Percentiles rank a stretch among this genome's conserved stretches.
These are phyloP conservation scores for Halichoeres trimaculatus DNA, from an alignment of 2,113 vertebrate species.

Conservation along the genomic window DNA sequence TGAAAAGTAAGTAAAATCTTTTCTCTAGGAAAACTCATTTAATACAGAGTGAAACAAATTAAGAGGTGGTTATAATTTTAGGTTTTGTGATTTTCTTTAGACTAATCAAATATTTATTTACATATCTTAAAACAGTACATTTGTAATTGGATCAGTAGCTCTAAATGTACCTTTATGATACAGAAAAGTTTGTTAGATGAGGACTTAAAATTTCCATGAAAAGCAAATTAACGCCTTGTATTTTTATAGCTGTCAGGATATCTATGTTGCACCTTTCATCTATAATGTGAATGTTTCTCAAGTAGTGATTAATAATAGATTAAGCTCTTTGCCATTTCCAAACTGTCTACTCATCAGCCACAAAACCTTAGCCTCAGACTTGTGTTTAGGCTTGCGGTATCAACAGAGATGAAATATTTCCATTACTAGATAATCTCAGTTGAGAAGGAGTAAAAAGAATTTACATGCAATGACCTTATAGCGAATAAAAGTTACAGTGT, in stretches of 20 bases:
- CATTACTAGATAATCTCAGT: not conserved
- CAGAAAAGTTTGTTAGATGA: conserved; percentile 13
- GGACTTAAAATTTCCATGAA: conserved; percentile 46
- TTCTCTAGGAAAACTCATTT: not conserved
- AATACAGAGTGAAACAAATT: not conserved
- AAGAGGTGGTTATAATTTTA: not conserved
- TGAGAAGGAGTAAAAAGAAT: not conserved
- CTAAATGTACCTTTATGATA: not conserved
- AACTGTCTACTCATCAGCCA: conserved; percentile 62
- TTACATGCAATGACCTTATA: not conserved
- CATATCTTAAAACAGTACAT: not conserved
- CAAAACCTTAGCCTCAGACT: conserved; percentile 35
- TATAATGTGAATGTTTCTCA: conserved; percentile 56
- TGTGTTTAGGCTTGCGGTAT: conserved; percentile 3
- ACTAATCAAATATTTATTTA: not conserved
- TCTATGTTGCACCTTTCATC: conserved; percentile 36
- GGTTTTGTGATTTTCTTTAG: not conserved
- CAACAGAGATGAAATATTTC: not conserved
- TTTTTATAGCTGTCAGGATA: conserved; percentile 48
- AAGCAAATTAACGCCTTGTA: conserved; percentile 26
- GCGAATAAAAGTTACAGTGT: too few species aligned
- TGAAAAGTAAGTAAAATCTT: conserved; percentile 55
- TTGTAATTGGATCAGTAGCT: not conserved
- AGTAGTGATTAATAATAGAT: conserved; percentile 82
- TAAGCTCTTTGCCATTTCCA: conserved; percentile 69